These are phyloP conservation scores for Zaprionus obscuricornis DNA, from an alignment of 2,888 invertebrate species.

Conservation along the genomic window DNA sequence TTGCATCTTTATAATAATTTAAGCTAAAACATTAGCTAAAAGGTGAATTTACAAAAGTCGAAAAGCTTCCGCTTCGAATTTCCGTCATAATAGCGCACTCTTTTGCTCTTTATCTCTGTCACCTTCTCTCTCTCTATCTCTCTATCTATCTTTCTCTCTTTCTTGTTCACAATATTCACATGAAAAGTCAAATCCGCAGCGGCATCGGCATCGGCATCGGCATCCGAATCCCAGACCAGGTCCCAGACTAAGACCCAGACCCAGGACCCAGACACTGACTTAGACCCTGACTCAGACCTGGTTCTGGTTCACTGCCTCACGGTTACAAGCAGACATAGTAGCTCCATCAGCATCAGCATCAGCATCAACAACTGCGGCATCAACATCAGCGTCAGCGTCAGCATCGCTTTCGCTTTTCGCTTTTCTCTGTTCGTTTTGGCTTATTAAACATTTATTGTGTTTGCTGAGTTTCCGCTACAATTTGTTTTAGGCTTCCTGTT, in stretches of 20 bases:
- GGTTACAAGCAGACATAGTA: conserved; percentile 7
- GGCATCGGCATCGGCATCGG: too few relatives aligned
- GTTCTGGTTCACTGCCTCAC: not conserved
- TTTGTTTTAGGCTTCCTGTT: conserved; percentile 66
- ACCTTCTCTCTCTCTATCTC: too few relatives aligned
- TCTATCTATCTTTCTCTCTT: too few relatives aligned
- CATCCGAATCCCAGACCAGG: too few relatives aligned
- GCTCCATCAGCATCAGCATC: conserved; percentile 21
- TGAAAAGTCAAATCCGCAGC: too few relatives aligned
- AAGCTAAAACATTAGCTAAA: conserved; percentile 9
- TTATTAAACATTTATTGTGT: conserved; percentile 78
- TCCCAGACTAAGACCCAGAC: too few relatives aligned
- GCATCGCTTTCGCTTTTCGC: conserved; percentile 23
- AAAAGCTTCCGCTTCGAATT: conserved; percentile 61
- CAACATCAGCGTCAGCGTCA: conserved; percentile 15
- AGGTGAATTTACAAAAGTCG: conserved; percentile 12
- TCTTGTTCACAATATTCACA: too few relatives aligned
- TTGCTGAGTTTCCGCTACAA: conserved; percentile 72
- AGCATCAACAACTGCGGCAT: conserved; percentile 17
- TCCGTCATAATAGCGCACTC: conserved; percentile 37
- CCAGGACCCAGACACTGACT: not conserved
- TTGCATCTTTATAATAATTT: conserved; percentile 9
- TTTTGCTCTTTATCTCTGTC: not conserved
- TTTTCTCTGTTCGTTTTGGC: conserved; percentile 60
- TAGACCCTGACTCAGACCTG: conserved; percentile 1